phyloP scores from a whole-genome alignment of 2,797 vertebrate species.

The Tolypeutes matacus region DNA sequence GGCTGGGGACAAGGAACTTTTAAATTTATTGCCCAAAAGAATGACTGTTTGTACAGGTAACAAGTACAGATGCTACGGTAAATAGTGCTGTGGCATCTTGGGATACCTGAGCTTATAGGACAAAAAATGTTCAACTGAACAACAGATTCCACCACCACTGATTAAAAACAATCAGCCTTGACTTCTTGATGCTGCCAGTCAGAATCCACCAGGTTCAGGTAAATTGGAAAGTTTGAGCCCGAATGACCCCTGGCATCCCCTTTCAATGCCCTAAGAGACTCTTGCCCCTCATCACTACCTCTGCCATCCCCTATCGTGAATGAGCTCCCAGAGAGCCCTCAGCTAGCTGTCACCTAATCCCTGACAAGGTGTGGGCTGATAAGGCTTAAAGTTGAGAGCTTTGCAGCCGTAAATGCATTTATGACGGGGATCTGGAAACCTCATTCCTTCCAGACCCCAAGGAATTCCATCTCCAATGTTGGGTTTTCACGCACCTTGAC shows the following conservation, averaged over 20 bases:
- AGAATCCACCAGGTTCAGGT: neutral
- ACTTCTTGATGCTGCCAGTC: neutral
- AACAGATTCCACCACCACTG: neutral
- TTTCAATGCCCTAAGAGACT: neutral
- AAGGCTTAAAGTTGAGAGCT: neutral
- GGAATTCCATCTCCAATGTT: neutral
- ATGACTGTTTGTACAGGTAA: neutral
- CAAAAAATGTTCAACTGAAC: neutral
- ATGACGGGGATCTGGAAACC: neutral
- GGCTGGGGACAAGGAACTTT: neutral
- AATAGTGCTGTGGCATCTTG: neutral
- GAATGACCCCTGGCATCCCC: neutral
- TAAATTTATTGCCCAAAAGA: neutral
- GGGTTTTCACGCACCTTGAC: neutral
- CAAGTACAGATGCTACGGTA: neutral
- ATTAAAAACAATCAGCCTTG: neutral
- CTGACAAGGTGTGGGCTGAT: neutral
- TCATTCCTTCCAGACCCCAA: neutral
- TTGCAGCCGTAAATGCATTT: neutral
- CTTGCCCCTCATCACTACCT: neutral
- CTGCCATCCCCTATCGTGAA: neutral
- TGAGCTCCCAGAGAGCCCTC: neutral
- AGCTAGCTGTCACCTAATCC: neutral
- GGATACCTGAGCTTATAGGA: neutral
- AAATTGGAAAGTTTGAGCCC: neutral